Evolutionary conservation across 2,888 invertebrate species (phyloP), one percentile per base, ranked within the genome.

Genomic region (Incurvaria masculella): DNA sequence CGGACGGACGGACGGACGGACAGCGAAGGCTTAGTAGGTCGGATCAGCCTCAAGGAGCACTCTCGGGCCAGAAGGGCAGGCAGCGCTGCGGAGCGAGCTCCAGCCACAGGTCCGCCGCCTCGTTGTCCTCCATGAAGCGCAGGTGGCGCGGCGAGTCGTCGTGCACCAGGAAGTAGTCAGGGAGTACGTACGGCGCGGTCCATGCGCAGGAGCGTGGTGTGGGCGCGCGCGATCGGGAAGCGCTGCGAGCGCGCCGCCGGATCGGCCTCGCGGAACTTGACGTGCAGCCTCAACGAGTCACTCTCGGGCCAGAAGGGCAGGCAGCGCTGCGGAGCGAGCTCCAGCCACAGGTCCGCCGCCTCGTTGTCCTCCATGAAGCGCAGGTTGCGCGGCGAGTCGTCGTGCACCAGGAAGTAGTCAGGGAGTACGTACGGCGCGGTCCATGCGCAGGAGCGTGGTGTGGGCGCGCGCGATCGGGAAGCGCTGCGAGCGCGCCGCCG

Each of bases 351-450:
- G 67, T 92, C 92, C 0, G 90, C 89, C 40, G 87, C 83, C 61
- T 91, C 91, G 60, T 91, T 91, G 64, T 89, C 88, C 61, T 92
- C 91, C 91, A 92, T 91, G 70, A 87, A 91, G 48, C 91, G 69
- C 8, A 79, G 57, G 50, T 72, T 68, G 2, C 70, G 82, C 53
- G 81, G 81, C 0, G 87, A 87, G 56, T 84, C 83, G 67, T 92
- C 92, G 56, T 80, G 81, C 0, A 92, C 85, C 49, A 90, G 74
- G 69, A 91, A 91, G 69, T 89, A 89, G n/a, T n/a, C n/a, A n/a
- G n/a, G n/a, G n/a, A n/a, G n/a, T n/a, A n/a, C n/a, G n/a, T n/a
- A n/a, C n/a, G n/a, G n/a, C n/a, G n/a, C n/a, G n/a, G 61, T 91
- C 90, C 89, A 92, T 90, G 57, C 91, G 76, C 2, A 93, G 75